These are phyloP conservation scores for Cryptoprocta ferox DNA, from an alignment of 2,797 vertebrate genomes.

Conservation along the genomic window DNA sequence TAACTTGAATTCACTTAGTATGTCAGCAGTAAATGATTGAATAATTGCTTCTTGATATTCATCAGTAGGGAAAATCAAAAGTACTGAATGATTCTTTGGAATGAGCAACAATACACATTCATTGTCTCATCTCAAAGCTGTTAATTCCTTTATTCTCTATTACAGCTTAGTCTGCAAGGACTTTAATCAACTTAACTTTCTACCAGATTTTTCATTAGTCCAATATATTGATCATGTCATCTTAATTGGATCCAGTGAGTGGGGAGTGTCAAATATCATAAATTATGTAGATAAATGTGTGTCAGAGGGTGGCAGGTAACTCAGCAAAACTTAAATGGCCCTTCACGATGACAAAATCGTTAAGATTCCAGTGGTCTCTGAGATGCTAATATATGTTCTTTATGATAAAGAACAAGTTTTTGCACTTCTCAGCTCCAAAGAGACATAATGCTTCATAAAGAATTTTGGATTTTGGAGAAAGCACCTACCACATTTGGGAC, in stretches of 20 bases:
- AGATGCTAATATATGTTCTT: background rate
- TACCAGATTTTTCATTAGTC: background rate
- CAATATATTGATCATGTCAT: background rate
- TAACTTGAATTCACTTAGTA: background rate
- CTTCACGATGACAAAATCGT: background rate
- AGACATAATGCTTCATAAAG: background rate
- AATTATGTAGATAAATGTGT: background rate
- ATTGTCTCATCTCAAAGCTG: background rate
- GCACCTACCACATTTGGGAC: background rate
- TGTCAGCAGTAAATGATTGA: background rate
- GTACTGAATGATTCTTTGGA: background rate
- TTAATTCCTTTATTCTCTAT: background rate
- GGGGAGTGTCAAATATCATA: background rate
- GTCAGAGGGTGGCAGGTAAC: background rate
- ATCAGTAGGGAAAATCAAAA: background rate
- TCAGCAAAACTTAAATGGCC: background rate
- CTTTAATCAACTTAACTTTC: background rate
- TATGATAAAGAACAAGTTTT: background rate
- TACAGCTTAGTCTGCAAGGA: background rate
- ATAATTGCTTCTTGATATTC: background rate
- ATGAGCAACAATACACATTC: too few species aligned
- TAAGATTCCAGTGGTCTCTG: background rate
- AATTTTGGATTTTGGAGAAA: background rate
- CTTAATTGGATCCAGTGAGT: background rate
- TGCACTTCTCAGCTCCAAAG: background rate